Conservation (phyloP, 2,113 vertebrate genomes). For the Paracanthobrama guichenoti region DNA sequence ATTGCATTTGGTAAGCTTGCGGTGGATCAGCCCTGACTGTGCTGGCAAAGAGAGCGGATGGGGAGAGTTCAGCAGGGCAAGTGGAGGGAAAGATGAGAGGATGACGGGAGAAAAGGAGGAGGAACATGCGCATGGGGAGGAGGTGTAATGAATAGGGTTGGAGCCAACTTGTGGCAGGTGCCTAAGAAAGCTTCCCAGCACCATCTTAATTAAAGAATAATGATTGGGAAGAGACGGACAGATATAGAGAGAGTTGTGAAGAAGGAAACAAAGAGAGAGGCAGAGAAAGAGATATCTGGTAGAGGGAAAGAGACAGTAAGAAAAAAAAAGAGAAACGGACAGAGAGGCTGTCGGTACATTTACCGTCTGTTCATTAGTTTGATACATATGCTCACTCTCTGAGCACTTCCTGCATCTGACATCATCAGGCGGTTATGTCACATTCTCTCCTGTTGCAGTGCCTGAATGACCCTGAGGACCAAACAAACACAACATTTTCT, state of each 20-base stretch:
- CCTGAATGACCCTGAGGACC: neutral
- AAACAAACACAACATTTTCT: neutral
- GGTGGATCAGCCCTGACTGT: slow-evolving; percentile 14
- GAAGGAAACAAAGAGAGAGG: slow-evolving; percentile 27
- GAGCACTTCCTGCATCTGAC: slow-evolving; percentile 44
- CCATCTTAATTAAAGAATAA: slow-evolving; percentile 46
- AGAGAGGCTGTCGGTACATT: neutral
- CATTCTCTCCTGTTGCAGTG: slow-evolving; percentile 8
- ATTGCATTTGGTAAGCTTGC: slow-evolving; percentile 15
- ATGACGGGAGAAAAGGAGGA: neutral
- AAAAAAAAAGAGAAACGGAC: neutral
- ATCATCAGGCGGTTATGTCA: slow-evolving; percentile 19
- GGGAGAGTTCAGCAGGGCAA: slow-evolving; percentile 17
- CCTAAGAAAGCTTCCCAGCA: neutral
- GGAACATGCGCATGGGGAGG: neutral
- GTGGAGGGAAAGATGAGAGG: neutral
- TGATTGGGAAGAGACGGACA: neutral
- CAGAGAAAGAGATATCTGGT: neutral
- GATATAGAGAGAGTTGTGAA: slow-evolving; percentile 12
- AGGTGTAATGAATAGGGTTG: neutral
- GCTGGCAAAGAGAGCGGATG: neutral
- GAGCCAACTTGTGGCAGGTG: slow-evolving; percentile 23
- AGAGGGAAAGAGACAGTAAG: neutral
- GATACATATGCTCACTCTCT: slow-evolving; percentile 36
- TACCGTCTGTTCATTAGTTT: slow-evolving; percentile 37